These are phyloP conservation scores for Planiliza haematocheilus DNA, from an alignment of 2,113 vertebrate species.

Conservation along the genomic window DNA sequence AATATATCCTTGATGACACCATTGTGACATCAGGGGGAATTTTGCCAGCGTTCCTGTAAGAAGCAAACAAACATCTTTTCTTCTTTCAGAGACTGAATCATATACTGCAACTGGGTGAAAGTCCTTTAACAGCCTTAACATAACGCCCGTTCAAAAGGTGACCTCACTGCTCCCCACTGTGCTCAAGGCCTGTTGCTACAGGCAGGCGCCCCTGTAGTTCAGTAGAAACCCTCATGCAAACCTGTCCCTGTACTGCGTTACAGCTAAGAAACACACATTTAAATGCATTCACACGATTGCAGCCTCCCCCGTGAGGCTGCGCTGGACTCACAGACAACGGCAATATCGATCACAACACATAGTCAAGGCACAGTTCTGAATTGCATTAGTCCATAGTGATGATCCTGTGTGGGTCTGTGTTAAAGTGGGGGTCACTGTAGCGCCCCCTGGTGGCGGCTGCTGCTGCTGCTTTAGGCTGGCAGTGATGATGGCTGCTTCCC, in stretches of 20 bases:
- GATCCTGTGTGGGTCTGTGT: slow-evolving; percentile 36
- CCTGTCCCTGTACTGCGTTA: neutral
- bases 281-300: slow-evolving; percentile 15
- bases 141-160: neutral
- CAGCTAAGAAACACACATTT: neutral
- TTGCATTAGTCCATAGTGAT: slow-evolving; percentile 61
- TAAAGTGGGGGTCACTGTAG: slow-evolving; percentile 19
- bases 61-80: too few relatives aligned
- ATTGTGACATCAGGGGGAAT: neutral
- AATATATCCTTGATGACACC: neutral
- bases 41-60: too few relatives aligned
- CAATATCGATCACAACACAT: slow-evolving; percentile 32
- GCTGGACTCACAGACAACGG: slow-evolving; percentile 38
- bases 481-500: slow-evolving; percentile 66
- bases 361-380: slow-evolving; percentile 80
- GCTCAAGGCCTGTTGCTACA: slow-evolving; percentile 8
- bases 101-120: neutral
- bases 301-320: slow-evolving; percentile 26
- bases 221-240: slow-evolving; percentile 11
- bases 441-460: slow-evolving; percentile 44
- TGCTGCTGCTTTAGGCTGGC: slow-evolving; percentile 65
- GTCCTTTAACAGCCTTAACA: neutral
- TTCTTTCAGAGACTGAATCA: too few relatives aligned
- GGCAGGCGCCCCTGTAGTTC: neutral
- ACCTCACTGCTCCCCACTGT: slow-evolving; percentile 6